Percentiles rank a stretch among this genome's conserved stretches.
phyloP scores from a whole-genome alignment of 2,113 vertebrate genomes.

The Triplophysa rosa region DNA sequence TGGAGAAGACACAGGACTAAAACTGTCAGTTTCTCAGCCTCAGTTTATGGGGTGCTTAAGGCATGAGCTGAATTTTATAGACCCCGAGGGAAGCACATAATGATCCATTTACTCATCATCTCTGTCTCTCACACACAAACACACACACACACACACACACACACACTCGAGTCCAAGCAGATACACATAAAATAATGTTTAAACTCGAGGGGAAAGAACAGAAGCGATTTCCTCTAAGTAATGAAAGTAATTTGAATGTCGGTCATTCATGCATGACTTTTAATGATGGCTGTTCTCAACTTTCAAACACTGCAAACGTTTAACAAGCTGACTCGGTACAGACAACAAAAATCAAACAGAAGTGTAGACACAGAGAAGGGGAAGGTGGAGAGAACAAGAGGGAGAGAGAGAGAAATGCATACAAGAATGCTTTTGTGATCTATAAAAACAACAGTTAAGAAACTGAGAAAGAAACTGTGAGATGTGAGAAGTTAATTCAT shows the following conservation, averaged over 20 bases:
- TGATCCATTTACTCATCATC: conserved; percentile 48
- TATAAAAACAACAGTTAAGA: not conserved
- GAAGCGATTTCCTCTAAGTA: conserved; percentile 43
- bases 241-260: conserved; percentile 43
- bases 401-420: not conserved
- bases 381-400: not conserved
- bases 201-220: conserved; percentile 22
- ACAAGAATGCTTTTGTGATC: not conserved
- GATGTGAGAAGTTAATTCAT: conserved; percentile 13
- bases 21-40: conserved; percentile 50
- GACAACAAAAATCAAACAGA: conserved; percentile 28
- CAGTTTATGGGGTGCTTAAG: conserved; percentile 42
- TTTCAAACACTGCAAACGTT: conserved; percentile 44
- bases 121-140: conserved; percentile 13
- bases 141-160: conserved; percentile 22
- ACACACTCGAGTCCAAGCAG: conserved; percentile 28
- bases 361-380: not conserved
- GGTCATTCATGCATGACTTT: conserved; percentile 43
- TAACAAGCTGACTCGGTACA: conserved; percentile 31
- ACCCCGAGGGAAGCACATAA: conserved; percentile 49
- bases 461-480: not conserved
- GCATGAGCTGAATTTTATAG: conserved; percentile 52
- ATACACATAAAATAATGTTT: conserved; percentile 34
- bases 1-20: conserved; percentile 25
- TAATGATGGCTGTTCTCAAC: conserved; percentile 45